phyloP scores from a whole-genome alignment of 2,113 vertebrate species.

The Phocoena sinus region DNA sequence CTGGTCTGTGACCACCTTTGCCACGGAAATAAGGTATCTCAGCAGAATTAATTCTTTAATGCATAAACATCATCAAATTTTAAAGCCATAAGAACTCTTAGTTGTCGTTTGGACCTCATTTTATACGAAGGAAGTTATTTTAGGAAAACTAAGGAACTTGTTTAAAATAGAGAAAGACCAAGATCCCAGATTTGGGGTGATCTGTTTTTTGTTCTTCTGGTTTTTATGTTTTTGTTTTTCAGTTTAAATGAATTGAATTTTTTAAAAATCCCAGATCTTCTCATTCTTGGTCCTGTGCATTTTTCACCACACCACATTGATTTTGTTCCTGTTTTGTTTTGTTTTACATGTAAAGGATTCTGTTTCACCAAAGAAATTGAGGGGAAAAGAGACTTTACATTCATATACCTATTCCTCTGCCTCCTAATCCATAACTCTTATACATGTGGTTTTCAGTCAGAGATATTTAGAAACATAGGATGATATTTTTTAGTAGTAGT shows the following conservation, averaged over 20 bases:
- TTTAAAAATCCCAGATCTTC: not conserved
- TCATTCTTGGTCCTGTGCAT: not conserved
- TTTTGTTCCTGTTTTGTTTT: not conserved
- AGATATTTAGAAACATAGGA: not conserved
- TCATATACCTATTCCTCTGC: not conserved
- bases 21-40: not conserved
- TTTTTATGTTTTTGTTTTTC: not conserved
- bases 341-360: not conserved
- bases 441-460: not conserved
- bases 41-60: not conserved
- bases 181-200: not conserved
- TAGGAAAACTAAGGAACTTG: not conserved
- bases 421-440: not conserved
- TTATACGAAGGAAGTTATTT: not conserved
- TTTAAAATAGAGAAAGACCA: not conserved
- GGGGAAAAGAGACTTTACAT: not conserved
- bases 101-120: not conserved
- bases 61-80: not conserved
- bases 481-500: not conserved
- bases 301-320: not conserved
- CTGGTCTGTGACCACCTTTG: slow-evolving; percentile 11
- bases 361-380: not conserved
- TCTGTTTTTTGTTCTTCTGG: not conserved
- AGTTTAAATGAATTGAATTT: not conserved
- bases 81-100: not conserved